Percentiles rank a stretch among this genome's conserved stretches.
Conservation (phyloP, 2,113 vertebrate genomes). For the Charadrius vociferus region DNA sequence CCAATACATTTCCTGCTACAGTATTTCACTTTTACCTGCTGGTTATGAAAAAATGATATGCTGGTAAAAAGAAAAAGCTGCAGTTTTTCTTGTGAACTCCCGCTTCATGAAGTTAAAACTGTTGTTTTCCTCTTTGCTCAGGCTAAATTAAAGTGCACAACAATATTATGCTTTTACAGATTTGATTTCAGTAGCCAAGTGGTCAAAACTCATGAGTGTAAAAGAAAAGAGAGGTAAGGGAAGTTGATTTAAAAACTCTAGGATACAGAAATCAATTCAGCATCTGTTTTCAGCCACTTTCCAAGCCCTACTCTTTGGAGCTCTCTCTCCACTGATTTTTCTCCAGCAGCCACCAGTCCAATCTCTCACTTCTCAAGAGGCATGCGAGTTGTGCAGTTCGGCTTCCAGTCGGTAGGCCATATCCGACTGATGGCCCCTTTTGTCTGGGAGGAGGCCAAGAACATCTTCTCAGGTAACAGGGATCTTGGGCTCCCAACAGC, state of each 20-base stretch:
- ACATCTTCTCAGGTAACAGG: background rate
- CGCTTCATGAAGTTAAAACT: background rate
- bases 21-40: constrained; percentile 10
- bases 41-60: background rate
- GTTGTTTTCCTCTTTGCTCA: background rate
- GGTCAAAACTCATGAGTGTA: background rate
- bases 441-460: background rate
- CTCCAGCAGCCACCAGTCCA: background rate
- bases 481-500: background rate
- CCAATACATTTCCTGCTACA: constrained; percentile 32
- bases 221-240: background rate
- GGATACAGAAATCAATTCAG: background rate
- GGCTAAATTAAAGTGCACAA: background rate
- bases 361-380: background rate
- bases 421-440: background rate
- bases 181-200: background rate
- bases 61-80: background rate
- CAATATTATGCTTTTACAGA: background rate
- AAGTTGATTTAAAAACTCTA: background rate
- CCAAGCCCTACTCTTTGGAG: accelerated
- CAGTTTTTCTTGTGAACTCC: background rate
- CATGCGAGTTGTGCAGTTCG: background rate
- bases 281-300: background rate
- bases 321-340: background rate
- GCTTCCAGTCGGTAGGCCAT: accelerated